A percentile compares a stretch with the other conserved stretches of the same genome.
phyloP scores from a whole-genome alignment of 2,888 invertebrate species.

The Lithosia quadra region DNA sequence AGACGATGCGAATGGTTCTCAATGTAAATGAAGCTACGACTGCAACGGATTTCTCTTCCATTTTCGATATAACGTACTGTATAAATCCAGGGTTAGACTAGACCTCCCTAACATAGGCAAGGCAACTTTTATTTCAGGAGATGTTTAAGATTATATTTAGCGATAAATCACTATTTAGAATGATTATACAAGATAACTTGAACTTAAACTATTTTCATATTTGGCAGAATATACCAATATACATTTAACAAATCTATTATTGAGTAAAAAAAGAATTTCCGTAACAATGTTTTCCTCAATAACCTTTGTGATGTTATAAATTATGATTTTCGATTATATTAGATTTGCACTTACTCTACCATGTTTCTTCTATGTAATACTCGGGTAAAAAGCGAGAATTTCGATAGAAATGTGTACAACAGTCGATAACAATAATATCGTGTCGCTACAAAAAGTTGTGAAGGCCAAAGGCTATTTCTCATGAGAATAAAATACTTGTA shows the following conservation, averaged over 20 bases:
- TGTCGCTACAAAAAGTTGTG: constrained; percentile 33
- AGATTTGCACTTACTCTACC: neutral
- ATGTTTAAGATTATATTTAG: too few relatives aligned
- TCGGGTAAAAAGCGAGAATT: constrained; percentile 26
- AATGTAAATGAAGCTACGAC: constrained; percentile 74
- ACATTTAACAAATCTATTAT: neutral
- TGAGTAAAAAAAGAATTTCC: neutral
- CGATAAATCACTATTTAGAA: neutral
- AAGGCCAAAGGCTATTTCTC: constrained; percentile 37
- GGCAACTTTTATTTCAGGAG: too few relatives aligned
- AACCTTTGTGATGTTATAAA: neutral
- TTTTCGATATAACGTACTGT: constrained; percentile 47
- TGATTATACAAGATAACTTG: too few relatives aligned
- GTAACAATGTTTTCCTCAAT: neutral
- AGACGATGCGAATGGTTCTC: constrained; percentile 71
- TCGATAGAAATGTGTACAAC: constrained; percentile 36
- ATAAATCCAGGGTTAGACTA: neutral
- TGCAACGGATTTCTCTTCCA: constrained; percentile 66
- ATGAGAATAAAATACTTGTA: constrained; percentile 42
- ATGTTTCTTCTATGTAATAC: constrained; percentile 25
- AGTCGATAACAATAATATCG: constrained; percentile 41
- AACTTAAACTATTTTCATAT: neutral
- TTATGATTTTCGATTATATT: neutral
- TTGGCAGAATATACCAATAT: neutral
- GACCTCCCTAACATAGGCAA: too few relatives aligned